These are phyloP conservation scores for Lepas anatifera DNA, from an alignment of 2,888 invertebrate genomes.

Conservation along the genomic window DNA sequence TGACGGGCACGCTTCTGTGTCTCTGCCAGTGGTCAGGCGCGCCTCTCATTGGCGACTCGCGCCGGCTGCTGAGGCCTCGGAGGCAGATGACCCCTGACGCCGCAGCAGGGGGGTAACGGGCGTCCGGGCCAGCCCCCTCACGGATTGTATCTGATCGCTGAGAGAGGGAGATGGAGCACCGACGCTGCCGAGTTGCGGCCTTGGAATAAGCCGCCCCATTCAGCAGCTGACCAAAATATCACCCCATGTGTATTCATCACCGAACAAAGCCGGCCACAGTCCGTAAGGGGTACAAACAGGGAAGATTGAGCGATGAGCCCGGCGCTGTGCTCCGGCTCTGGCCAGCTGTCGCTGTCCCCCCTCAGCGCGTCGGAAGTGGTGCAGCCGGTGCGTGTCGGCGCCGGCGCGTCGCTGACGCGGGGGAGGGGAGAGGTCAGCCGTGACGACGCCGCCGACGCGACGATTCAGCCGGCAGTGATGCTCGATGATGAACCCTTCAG, in stretches of 20 bases:
- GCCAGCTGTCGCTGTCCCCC: neutral
- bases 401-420: neutral
- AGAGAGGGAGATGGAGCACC: neutral
- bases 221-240: neutral
- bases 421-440: neutral
- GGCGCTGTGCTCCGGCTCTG: too few relatives aligned
- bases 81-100: too few relatives aligned
- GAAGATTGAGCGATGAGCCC: conserved; percentile 3
- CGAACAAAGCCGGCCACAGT: neutral
- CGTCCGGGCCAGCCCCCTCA: neutral
- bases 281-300: neutral
- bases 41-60: neutral
- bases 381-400: neutral
- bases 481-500: too few relatives aligned
- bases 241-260: neutral
- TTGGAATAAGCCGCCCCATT: neutral
- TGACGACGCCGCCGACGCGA: neutral
- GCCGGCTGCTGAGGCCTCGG: too few relatives aligned
- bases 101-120: neutral
- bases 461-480: too few relatives aligned
- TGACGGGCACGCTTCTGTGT: neutral
- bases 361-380: neutral
- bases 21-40: neutral
- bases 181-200: neutral
- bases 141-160: neutral